These are phyloP conservation scores for Otolemur garnettii DNA, from an alignment of 2,113 vertebrate genomes.

Conservation along the genomic window DNA sequence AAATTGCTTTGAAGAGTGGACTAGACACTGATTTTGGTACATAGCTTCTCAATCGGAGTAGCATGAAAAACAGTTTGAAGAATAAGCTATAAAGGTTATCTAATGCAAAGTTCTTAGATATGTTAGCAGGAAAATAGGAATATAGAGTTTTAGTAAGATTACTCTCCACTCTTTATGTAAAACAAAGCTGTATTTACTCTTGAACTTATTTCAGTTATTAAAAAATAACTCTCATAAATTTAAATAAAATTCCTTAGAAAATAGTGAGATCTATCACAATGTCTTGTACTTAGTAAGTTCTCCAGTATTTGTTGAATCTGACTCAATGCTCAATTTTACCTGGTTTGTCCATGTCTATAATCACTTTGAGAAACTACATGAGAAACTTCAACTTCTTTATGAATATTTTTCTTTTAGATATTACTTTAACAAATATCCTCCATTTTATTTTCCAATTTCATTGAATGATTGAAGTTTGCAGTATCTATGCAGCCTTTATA, in stretches of 20 bases:
- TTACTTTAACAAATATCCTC: background rate
- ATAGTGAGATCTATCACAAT: background rate
- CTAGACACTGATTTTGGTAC: too few species aligned
- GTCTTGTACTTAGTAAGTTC: background rate
- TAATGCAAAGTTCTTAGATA: background rate
- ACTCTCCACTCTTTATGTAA: background rate
- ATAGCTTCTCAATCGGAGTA: too few species aligned
- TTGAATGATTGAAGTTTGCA: background rate
- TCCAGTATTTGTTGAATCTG: background rate
- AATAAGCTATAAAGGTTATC: background rate
- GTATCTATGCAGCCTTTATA: constrained; percentile 19
- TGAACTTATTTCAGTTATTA: background rate
- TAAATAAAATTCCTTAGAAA: background rate
- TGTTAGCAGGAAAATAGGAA: background rate
- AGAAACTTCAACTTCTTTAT: background rate
- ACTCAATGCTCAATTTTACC: background rate
- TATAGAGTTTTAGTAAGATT: background rate
- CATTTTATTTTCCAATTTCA: background rate
- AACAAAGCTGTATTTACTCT: constrained; percentile 4
- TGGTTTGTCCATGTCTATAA: background rate
- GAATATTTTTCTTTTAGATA: background rate
- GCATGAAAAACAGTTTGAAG: background rate
- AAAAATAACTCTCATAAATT: background rate
- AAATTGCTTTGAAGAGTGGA: too few species aligned
- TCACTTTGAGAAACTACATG: background rate